A percentile compares a stretch with the other conserved stretches of the same genome.
Conservation (phyloP, 2,113 vertebrate genomes). For the Lethenteron reissneri region DNA sequence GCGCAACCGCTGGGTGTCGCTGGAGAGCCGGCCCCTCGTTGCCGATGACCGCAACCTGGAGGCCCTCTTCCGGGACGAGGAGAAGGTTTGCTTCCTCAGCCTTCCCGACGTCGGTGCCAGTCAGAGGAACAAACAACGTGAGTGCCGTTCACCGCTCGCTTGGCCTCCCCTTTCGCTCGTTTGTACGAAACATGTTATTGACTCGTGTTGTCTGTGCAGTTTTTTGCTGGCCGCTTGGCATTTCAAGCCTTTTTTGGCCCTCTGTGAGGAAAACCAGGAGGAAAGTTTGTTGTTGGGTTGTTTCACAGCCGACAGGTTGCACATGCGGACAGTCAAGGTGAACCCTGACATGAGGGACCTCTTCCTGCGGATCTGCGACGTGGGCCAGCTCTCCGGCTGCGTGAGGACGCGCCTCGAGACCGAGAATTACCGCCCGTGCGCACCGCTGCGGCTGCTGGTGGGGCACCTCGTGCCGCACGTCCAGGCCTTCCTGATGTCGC, state of each 20-base stretch:
- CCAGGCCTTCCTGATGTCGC: constrained; percentile 26
- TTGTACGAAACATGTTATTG: too few species aligned
- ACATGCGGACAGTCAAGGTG: too few species aligned
- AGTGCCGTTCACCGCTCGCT: too few species aligned
- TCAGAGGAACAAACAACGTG: too few species aligned
- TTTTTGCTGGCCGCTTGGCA: too few species aligned
- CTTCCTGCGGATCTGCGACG: constrained; percentile 29
- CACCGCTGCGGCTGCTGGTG: constrained; percentile 23
- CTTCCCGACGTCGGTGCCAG: constrained; percentile 15
- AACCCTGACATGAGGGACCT: constrained; percentile 10
- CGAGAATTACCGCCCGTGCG: constrained; percentile 23
- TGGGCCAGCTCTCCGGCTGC: constrained; percentile 20
- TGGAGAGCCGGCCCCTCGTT: constrained; percentile 25
- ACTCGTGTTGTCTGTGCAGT: too few species aligned
- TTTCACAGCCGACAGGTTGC: too few species aligned
- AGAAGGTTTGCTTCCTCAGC: constrained; percentile 25
- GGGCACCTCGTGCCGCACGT: constrained; percentile 24
- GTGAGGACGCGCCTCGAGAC: constrained; percentile 22
- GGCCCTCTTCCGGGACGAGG: constrained; percentile 25
- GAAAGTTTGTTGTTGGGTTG: too few species aligned
- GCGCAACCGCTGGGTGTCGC: constrained; percentile 26
- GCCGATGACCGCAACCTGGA: constrained; percentile 26
- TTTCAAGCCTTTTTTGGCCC: too few species aligned
- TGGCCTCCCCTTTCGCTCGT: too few species aligned
- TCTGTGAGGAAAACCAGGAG: too few species aligned